Evolutionary conservation across 2,113 vertebrate species (phyloP).

Genomic region (Cottus gobio): DNA sequence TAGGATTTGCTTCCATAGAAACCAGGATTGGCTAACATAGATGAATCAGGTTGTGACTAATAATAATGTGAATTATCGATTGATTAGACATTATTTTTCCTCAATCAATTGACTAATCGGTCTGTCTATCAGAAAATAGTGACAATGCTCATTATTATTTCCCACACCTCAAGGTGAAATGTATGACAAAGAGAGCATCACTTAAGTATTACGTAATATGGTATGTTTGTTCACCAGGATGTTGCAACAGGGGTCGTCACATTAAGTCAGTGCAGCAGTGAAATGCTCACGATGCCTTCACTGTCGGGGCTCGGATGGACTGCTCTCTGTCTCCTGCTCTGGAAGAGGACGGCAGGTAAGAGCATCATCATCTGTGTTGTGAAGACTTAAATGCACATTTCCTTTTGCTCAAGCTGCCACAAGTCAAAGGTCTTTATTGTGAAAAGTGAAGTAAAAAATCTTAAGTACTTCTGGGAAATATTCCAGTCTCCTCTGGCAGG

Average conservation of each 20-base stretch:
- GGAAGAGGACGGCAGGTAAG: slow-evolving; percentile 64
- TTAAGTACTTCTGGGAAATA: background rate
- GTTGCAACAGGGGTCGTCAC: background rate
- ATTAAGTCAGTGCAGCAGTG: background rate
- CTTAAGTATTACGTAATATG: too few relatives aligned
- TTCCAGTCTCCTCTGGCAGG: background rate
- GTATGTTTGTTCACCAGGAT: slow-evolving; percentile 25
- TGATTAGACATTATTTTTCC: background rate
- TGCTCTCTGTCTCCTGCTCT: slow-evolving; percentile 63
- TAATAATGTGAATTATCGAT: background rate
- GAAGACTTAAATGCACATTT: background rate
- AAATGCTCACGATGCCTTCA: slow-evolving; percentile 54
- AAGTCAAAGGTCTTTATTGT: background rate
- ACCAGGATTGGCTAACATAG: background rate
- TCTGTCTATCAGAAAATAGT: background rate
- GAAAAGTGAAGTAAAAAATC: slow-evolving; percentile 27
- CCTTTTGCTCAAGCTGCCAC: background rate
- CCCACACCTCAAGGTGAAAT: background rate
- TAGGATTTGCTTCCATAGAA: background rate
- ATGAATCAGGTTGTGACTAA: background rate
- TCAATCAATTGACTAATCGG: background rate
- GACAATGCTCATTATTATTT: background rate
- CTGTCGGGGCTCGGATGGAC: slow-evolving; percentile 25
- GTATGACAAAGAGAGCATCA: background rate
- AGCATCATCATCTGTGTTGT: background rate